Conservation (phyloP, 2,113 vertebrate species). For the Protobothrops flavoviridis region DNA sequence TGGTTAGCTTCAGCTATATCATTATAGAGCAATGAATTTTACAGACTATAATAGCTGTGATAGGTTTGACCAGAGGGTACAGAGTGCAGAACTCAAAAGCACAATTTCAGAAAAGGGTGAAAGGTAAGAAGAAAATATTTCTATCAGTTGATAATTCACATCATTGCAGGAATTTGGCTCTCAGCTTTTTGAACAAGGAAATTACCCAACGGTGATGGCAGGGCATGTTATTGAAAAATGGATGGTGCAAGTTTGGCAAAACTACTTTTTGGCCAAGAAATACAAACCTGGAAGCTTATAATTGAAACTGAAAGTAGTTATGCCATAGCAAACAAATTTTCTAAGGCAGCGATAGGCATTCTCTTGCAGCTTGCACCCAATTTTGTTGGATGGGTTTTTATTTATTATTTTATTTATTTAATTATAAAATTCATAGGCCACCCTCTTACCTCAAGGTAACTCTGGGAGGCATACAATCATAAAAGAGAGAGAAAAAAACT, state of each 20-base stretch:
- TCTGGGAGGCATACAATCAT: not conserved
- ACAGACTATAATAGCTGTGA: constrained; percentile 28
- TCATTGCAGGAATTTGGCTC: not conserved
- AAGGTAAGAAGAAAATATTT: constrained; percentile 27
- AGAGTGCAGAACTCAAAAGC: constrained; percentile 50
- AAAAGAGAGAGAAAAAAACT: not conserved
- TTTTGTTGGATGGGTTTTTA: not conserved
- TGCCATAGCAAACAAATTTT: not conserved
- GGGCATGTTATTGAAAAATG: not conserved
- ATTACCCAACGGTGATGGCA: not conserved
- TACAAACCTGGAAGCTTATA: not conserved
- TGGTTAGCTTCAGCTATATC: constrained; percentile 28
- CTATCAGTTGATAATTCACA: constrained; percentile 20
- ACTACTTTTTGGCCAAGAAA: not conserved
- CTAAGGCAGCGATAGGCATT: not conserved
- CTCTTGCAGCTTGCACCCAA: not conserved
- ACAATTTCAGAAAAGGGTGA: constrained; percentile 45
- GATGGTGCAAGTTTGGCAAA: not conserved
- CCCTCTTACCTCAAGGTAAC: not conserved
- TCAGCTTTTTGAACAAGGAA: not conserved
- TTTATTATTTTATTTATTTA: not conserved
- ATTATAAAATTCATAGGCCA: not conserved
- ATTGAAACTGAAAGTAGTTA: not conserved
- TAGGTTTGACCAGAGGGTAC: constrained; percentile 27
- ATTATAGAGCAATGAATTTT: constrained; percentile 35